Conservation (phyloP, 2,888 invertebrate genomes). For the Nipponacmea schrenckii region DNA sequence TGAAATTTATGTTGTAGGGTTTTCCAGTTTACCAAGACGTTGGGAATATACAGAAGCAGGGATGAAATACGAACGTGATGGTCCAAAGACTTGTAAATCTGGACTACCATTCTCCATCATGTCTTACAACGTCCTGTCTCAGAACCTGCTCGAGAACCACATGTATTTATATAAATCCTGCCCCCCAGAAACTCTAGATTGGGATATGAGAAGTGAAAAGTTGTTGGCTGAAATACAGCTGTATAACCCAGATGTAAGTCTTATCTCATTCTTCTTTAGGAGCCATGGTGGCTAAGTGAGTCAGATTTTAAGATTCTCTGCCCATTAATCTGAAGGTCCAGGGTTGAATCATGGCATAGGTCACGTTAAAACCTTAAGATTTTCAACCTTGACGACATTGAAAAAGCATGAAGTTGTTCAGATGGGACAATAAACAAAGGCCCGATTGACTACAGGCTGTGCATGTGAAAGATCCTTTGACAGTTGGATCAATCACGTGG, state of each 20-base stretch:
- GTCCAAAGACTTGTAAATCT: neutral
- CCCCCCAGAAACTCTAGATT: constrained; percentile 73
- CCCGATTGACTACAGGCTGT: too few relatives aligned
- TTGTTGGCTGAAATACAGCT: constrained; percentile 73
- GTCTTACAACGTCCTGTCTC: constrained; percentile 90
- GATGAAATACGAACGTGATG: constrained; percentile 10
- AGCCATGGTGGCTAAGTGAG: constrained; percentile 17
- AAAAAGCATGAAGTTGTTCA: too few relatives aligned
- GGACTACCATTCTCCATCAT: constrained; percentile 75
- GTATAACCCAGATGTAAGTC: constrained; percentile 74
- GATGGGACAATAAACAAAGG: too few relatives aligned
- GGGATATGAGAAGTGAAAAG: constrained; percentile 76
- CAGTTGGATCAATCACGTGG: too few relatives aligned
- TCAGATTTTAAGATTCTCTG: neutral
- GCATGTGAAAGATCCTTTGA: too few relatives aligned
- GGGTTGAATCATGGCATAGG: neutral
- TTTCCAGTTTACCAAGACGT: constrained; percentile 71
- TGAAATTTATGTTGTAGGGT: constrained; percentile 5
- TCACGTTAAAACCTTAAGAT: too few relatives aligned
- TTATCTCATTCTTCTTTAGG: neutral
- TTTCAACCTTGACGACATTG: too few relatives aligned
- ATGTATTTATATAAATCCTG: constrained; percentile 78
- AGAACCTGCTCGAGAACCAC: constrained; percentile 81
- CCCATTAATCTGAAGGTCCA: neutral
- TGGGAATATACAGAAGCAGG: constrained; percentile 31